Conservation (phyloP, 2,113 vertebrate genomes). For the Apus apus region DNA sequence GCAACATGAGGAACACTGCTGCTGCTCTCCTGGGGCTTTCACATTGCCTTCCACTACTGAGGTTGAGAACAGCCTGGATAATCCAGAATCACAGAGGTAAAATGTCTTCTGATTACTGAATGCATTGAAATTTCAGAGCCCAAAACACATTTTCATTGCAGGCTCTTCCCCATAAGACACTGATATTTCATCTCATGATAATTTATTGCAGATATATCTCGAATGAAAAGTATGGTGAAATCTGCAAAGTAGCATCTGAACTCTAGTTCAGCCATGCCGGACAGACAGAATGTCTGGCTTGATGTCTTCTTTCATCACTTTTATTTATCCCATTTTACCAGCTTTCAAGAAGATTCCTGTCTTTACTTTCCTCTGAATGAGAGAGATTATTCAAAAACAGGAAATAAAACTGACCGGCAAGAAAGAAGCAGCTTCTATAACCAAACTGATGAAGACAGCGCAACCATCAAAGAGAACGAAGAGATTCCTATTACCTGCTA, state of each 20-base stretch:
- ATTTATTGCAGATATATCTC: neutral
- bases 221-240: neutral
- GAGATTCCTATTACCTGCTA: neutral
- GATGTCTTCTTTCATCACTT: slow-evolving; percentile 24
- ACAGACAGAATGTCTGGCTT: neutral
- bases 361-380: slow-evolving; percentile 9
- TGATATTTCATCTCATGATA: neutral
- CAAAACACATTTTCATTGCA: neutral
- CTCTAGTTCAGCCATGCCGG: neutral
- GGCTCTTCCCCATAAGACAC: neutral
- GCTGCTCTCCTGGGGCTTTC: neutral
- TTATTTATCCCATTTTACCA: neutral
- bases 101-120: neutral
- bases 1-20: neutral
- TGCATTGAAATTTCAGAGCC: neutral
- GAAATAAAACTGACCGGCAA: slow-evolving; percentile 14
- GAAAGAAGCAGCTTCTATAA: slow-evolving; percentile 32
- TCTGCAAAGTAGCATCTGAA: neutral
- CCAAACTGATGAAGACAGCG: slow-evolving; percentile 33
- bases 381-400: neutral
- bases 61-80: neutral
- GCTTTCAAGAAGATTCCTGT: slow-evolving; percentile 17
- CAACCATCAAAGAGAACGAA: slow-evolving; percentile 20
- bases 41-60: accelerated
- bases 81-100: neutral